Base-by-base conservation (phyloP, 2,797 vertebrate species). In the Notamacropus eugenii region DNA sequence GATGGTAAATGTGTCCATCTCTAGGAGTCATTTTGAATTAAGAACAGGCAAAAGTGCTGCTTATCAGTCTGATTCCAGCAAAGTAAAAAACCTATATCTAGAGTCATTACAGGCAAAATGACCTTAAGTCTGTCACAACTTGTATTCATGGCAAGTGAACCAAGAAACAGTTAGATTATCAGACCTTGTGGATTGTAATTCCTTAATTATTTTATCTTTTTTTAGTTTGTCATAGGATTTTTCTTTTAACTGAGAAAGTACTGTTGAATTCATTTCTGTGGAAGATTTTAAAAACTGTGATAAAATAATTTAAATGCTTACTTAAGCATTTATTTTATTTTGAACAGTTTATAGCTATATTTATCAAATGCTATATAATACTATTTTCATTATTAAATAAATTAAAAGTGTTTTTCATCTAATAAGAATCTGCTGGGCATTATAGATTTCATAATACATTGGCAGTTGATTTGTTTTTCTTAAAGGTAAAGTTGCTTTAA, bases 191-290 rank as follows among this genome's bases (percentile, higher is more conserved):
- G 34, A 59, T 29, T 16, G 59, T 54, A 55, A 54, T 34, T 12
- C 54, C 62, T 54, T 58, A 56, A 91, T 31, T 74, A 92, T 90
- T 95, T 40, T 40, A 40, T 97, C 91, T 97, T 90, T 96, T 96
- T 95, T 27, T 92, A 29, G 93, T 50, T 92, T 57, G 52, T 67
- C 59, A 1, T 93, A 46, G 57, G 12, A 94, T 46, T 95, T 93
- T 95, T 93, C 90, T 96, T 92, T 97, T 57, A 58, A 90, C 57
- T 62, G 52, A 40, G 29, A 40, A 90, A 97, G 28, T 58, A 96
- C 95, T 40, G 93, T 19, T 50, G 74, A 87, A 94, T 93, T 96
- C 58, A 90, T 24, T 91, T 92, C 97, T 94, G 90, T 50, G 40
- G 59, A 74, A 93, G 55, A 92, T 58, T 22, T 92, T 54, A 93